Evolutionary conservation across 2,888 invertebrate genomes (phyloP).

Genomic region (Lithosia quadra): DNA sequence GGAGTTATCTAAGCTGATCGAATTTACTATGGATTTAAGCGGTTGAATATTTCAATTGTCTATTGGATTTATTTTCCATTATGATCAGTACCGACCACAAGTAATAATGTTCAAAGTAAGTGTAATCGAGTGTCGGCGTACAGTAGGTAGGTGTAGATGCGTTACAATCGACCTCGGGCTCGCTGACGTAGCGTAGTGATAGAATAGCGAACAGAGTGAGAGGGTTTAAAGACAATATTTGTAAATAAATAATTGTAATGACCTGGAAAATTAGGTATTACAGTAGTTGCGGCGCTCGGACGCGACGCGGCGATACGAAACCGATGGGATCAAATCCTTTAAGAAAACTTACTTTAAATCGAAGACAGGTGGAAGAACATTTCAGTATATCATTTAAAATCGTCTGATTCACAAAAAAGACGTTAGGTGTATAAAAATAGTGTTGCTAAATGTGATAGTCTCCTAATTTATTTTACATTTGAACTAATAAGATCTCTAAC

Average conservation of each 20-base stretch:
- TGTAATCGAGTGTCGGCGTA: conserved; percentile 73
- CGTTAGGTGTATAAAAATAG: conserved; percentile 84
- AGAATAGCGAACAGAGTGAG: conserved; percentile 86
- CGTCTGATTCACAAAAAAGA: conserved; percentile 81
- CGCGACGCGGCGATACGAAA: conserved; percentile 80
- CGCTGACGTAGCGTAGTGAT: conserved; percentile 84
- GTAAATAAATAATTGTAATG: conserved; percentile 86
- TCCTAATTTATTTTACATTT: conserved; percentile 84
- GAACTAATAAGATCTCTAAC: conserved; percentile 79
- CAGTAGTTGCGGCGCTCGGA: conserved; percentile 67
- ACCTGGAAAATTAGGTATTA: conserved; percentile 82
- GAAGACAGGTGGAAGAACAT: conserved; percentile 77
- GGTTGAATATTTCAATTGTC: conserved; percentile 79
- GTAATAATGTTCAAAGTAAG: conserved; percentile 77
- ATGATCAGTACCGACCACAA: conserved; percentile 76
- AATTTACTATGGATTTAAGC: conserved; percentile 86
- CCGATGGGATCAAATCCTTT: conserved; percentile 88
- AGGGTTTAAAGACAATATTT: conserved; percentile 88
- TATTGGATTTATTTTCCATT: conserved; percentile 75
- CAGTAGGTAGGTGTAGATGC: conserved; percentile 77
- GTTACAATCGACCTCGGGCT: conserved; percentile 79
- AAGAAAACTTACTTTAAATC: conserved; percentile 84
- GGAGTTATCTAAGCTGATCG: conserved; percentile 83
- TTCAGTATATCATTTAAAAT: conserved; percentile 79
- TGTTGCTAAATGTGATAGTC: conserved; percentile 86